Evolutionary conservation across 1,140 invertebrate species (phyloP), one percentile per base, ranked within the genome.

Genomic region (Diachasma alloeum): DNA sequence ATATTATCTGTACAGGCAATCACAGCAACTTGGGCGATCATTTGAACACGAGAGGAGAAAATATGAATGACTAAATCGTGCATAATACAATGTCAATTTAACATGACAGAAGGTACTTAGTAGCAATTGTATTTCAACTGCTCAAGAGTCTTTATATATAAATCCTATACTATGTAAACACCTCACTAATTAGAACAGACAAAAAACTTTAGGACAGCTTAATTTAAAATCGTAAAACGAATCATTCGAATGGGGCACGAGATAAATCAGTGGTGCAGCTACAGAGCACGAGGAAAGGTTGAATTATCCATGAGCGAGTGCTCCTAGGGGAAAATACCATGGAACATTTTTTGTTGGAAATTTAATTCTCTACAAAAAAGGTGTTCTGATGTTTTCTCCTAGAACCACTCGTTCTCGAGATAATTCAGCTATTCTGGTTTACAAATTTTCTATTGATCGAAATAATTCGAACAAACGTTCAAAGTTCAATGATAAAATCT

Each of bases 111-210:
- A 76, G 59, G 71, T 78, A 76, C 74, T 76, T 73, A 66, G 59
- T 48, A 17, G 74, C 74, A 69, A 76, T 79, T 79, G 74, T 76
- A 74, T 42, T 75, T 44, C 59, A 75, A 79, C 70, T 79, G 77
- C 74, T 79, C 77, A 75, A 76, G 70, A 73, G 15, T 79, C 74
- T 79, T 70, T 69, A 71, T 74, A 71, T 69, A 70, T 53, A 63
- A 63, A 63, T 31, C 59, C 24, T 26, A 67, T 36, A 39, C 22
- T 63, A 56, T 71, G 63, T 53, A 66, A 77, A 73, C 24, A 71
- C 17, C 22, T 63, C 59, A 63, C 59, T 63, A 63, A 26, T 63
- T 63, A 63, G 59, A 63, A 19, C 0, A 63, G 24, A 63, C 22
- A 22, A 63, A 56, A 56, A 17, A 26, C 19, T 63, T 31, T 63